Base-by-base conservation (phyloP, 2,888 invertebrate genomes). In the Disparrhopalites patrizii region DNA sequence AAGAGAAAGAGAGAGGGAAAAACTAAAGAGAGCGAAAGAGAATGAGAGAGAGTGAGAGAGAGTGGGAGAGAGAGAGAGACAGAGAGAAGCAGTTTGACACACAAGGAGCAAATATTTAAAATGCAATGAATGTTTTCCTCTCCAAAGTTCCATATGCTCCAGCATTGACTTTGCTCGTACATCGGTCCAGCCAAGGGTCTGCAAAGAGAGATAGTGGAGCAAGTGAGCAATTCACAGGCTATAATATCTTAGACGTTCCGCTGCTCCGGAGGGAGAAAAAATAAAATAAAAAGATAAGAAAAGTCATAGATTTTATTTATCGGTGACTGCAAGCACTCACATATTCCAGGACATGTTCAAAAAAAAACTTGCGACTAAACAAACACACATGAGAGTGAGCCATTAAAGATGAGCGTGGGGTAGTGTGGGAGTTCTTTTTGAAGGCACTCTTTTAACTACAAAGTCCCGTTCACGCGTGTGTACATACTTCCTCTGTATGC, bases 281-380 rank as follows among this genome's bases (percentile, higher is more conserved):
- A n/a, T n/a, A n/a, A n/a, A n/a, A n/a, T n/a, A n/a, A n/a, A 20
- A 25, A 57, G 57, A 57, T 57, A 57, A 57, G 57, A 57, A 18
- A 57, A 57, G 57, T 57, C 57, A 57, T 57, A 57, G 57, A 40
- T 57, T 57, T 57, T 57, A 57, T 57, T 57, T 57, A 57, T 57
- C 43, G 40, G 57, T 40, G 57, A 57, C 54, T 54, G n/a, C 33
- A 28, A 30, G 33, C 31, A 54, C 23, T 23, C 25, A 47, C 36
- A 36, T 36, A 36, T 36, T 36, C 15, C 8, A 10, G 15, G 7
- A 15, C 15, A 36, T 36, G 36, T 36, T 7, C 15, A 36, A 10
- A 36, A 10, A 36, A 15, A 15, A 10, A 10, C 36, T 36, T 36
- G 40, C 18, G 40, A 40, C 5, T 18, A 40, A 40, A 40, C 36